Evolutionary conservation across 2,797 vertebrate species (phyloP).

Genomic region (Karalla daura): DNA sequence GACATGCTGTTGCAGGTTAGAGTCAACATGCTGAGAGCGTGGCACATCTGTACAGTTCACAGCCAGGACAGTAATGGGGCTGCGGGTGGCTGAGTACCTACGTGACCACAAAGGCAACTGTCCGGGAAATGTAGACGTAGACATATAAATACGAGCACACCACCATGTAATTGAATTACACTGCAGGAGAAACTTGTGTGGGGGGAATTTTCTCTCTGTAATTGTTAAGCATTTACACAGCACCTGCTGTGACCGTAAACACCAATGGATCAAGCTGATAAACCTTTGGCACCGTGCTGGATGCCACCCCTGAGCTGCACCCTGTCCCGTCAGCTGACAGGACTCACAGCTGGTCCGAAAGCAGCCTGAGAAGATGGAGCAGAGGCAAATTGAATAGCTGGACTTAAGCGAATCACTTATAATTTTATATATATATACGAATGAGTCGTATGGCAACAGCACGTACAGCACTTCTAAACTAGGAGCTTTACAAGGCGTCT

Average conservation of each 20-base stretch:
- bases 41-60: constrained; percentile 34
- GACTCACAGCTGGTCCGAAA: no score
- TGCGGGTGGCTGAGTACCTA: constrained; percentile 41
- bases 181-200: not conserved
- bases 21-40: constrained; percentile 21
- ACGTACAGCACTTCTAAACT: no score
- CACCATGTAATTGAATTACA: not conserved
- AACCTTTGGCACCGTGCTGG: not conserved
- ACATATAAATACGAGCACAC: constrained; percentile 9
- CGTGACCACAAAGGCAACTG: constrained; percentile 17
- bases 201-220: not conserved
- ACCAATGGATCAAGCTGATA: not conserved
- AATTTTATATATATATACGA: no score
- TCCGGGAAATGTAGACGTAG: constrained; percentile 16
- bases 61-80: constrained; percentile 42
- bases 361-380: no score
- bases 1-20: constrained; percentile 29
- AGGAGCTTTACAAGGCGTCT: no score
- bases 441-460: no score
- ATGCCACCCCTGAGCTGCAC: no score
- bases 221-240: not conserved
- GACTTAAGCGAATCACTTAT: no score
- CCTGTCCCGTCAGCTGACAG: no score
- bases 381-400: no score
- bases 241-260: not conserved